phyloP scores from a whole-genome alignment of 2,888 invertebrate genomes.

The Morpho deidamia region DNA sequence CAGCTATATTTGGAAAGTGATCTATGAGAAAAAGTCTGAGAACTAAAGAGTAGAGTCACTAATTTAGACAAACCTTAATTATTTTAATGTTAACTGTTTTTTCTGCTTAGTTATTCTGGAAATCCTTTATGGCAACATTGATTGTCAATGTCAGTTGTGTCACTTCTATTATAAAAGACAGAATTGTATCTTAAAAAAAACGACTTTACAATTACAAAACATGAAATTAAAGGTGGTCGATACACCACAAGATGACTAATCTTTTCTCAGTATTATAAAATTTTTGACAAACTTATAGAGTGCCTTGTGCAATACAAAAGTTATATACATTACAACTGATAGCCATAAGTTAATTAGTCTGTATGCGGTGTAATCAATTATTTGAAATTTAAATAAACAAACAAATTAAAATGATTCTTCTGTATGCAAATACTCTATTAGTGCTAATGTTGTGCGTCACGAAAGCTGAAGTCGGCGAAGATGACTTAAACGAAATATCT shows the following conservation, averaged over 20 bases:
- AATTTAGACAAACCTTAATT: too few species aligned
- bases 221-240: neutral
- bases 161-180: too few species aligned
- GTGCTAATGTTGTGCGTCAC: slow-evolving; percentile 3
- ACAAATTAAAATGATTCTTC: slow-evolving; percentile 9
- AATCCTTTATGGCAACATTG: too few species aligned
- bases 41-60: too few species aligned
- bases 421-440: slow-evolving; percentile 5
- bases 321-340: neutral
- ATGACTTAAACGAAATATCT: slow-evolving; percentile 68
- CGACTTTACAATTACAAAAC: neutral
- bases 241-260: neutral
- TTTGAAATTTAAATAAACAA: neutral
- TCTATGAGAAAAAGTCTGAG: too few species aligned
- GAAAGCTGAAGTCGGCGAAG: slow-evolving; percentile 37
- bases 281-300: neutral
- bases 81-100: too few species aligned
- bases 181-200: too few species aligned
- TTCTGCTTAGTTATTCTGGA: too few species aligned
- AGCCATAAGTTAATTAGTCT: neutral
- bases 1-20: too few species aligned
- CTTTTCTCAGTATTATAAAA: neutral
- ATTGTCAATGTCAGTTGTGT: neutral
- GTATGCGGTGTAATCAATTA: neutral
- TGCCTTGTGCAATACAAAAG: slow-evolving; percentile 2